phyloP scores from a whole-genome alignment of 1,140 invertebrate species.

The Lucilia sericata region DNA sequence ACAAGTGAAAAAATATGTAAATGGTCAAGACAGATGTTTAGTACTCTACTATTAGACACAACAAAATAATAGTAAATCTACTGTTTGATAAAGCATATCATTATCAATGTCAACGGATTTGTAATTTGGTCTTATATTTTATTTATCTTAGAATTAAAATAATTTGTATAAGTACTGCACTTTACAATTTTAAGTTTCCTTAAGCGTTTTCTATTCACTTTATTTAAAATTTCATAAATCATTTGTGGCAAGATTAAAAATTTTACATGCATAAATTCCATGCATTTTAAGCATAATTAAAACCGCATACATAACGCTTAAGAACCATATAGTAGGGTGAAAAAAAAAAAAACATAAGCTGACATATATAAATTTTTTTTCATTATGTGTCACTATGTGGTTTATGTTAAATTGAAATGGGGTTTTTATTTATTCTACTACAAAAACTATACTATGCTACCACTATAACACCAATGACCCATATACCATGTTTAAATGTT shows the following conservation, averaged over 20 bases:
- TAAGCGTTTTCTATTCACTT: no score
- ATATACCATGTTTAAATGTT: not conserved
- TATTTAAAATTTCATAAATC: no score
- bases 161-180: no score
- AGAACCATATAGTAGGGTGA: not conserved
- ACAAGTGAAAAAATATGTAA: not conserved
- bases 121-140: no score
- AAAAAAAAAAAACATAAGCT: not conserved
- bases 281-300: not conserved
- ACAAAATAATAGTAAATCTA: no score
- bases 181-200: no score
- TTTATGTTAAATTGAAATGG: constrained; percentile 43
- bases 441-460: not conserved
- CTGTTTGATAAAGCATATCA: no score
- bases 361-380: constrained; percentile 2
- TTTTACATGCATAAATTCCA: not conserved
- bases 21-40: no score
- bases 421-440: constrained; percentile 33
- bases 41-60: no score
- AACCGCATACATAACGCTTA: not conserved
- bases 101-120: no score
- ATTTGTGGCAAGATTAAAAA: not conserved
- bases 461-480: not conserved
- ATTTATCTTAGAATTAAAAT: no score
- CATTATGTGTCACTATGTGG: constrained; percentile 25